A percentile compares a stretch with the other conserved stretches of the same genome.
phyloP scores from a whole-genome alignment of 1,140 invertebrate species.

The Phymastichus coffea region DNA sequence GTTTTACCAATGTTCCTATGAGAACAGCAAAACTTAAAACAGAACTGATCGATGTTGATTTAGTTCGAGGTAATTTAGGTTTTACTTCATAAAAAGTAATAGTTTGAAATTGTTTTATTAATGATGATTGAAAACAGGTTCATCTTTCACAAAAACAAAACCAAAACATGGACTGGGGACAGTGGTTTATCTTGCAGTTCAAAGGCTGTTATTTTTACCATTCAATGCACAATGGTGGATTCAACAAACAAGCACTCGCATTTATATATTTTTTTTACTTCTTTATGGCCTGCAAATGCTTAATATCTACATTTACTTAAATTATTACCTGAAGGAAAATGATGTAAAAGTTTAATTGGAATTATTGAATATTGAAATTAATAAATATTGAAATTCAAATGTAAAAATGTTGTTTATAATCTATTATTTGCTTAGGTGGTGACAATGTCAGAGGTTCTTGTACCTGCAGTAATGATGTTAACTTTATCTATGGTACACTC shows the following conservation, averaged over 20 bases:
- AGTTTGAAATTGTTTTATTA: constrained; percentile 16
- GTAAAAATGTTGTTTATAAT: constrained; percentile 1
- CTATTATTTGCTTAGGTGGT: constrained; percentile 51
- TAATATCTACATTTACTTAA: constrained; percentile 66
- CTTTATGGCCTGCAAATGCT: constrained; percentile 76
- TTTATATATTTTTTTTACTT: constrained; percentile 72
- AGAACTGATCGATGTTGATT: constrained; percentile 92
- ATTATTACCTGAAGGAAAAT: constrained; percentile 51
- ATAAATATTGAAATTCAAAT: constrained; percentile 6
- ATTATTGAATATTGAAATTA: constrained; percentile 4
- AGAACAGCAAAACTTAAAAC: constrained; percentile 86
- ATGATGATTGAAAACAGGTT: constrained; percentile 64
- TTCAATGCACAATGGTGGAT: constrained; percentile 85
- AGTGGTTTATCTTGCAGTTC: constrained; percentile 75
- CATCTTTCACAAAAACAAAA: constrained; percentile 91
- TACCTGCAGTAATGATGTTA: constrained; percentile 79
- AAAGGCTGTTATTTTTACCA: constrained; percentile 80
- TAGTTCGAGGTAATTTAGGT: constrained; percentile 67
- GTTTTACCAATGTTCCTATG: constrained; percentile 81
- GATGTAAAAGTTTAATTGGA: constrained; percentile 40
- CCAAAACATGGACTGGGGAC: constrained; percentile 84
- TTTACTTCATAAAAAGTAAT: not conserved
- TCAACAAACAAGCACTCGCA: constrained; percentile 75
- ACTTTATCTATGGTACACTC: constrained; percentile 84
- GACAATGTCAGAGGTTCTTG: constrained; percentile 66